phyloP scores from a whole-genome alignment of 2,113 vertebrate species.

The Pelecanus crispus region DNA sequence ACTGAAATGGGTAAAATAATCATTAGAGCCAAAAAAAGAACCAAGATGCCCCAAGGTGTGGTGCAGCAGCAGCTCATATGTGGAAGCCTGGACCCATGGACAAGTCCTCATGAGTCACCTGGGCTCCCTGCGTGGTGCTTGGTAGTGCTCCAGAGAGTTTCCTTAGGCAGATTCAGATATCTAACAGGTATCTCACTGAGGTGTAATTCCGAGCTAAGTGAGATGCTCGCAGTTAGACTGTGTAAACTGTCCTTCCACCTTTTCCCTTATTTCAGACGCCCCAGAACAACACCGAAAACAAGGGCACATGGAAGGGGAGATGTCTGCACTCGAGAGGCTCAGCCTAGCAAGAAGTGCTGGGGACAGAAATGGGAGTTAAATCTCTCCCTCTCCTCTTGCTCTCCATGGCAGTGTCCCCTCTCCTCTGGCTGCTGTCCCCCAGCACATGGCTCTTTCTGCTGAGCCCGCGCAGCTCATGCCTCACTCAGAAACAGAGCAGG shows the following conservation, averaged over 20 bases:
- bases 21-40: not conserved
- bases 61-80: not conserved
- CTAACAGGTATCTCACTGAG: not conserved
- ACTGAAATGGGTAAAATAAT: not conserved
- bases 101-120: not conserved
- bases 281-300: not conserved
- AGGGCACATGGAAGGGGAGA: not conserved
- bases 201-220: not conserved
- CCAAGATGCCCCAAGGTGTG: not conserved
- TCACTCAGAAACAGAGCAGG: not conserved
- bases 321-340: not conserved
- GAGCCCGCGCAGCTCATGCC: accelerated
- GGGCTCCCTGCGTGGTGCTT: not conserved
- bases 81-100: not conserved
- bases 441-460: not conserved
- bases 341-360: not conserved
- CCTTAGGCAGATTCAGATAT: not conserved
- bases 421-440: not conserved
- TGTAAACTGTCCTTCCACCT: not conserved
- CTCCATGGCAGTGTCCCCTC: not conserved
- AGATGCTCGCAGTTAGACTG: not conserved
- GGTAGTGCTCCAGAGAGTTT: not conserved
- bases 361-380: not conserved
- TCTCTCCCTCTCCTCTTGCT: not conserved
- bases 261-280: not conserved